Percentiles rank a stretch among this genome's conserved stretches.
Evolutionary conservation across 2,113 vertebrate genomes (phyloP).

Genomic region (Malurus elegans): DNA sequence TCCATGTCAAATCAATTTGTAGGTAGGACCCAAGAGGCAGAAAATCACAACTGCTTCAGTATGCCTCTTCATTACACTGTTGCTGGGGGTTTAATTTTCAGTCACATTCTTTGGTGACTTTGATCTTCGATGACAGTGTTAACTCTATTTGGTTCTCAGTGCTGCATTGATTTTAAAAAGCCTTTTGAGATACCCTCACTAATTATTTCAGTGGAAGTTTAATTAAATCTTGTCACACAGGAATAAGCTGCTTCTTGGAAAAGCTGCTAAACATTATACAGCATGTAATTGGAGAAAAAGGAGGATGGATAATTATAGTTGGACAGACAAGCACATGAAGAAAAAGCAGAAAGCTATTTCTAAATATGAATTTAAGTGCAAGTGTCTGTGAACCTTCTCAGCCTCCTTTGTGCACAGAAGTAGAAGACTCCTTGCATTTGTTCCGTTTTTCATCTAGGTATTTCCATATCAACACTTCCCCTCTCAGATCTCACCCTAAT

Average conservation of each 20-base stretch:
- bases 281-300: constrained; percentile 31
- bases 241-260: constrained; percentile 67
- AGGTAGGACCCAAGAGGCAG: constrained; percentile 69
- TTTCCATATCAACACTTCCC: not conserved
- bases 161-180: constrained; percentile 69
- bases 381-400: not conserved
- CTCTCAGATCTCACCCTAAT: not conserved
- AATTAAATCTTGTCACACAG: constrained; percentile 81
- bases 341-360: constrained; percentile 1
- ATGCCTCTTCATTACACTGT: constrained; percentile 53
- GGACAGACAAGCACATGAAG: constrained; percentile 1
- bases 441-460: not conserved
- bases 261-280: constrained; percentile 56
- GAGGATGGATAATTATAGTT: not conserved
- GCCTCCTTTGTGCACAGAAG: not conserved
- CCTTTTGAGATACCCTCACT: constrained; percentile 74
- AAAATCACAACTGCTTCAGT: constrained; percentile 60
- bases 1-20: constrained; percentile 80
- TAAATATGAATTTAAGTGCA: not conserved
- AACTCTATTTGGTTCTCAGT: constrained; percentile 77
- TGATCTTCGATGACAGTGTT: constrained; percentile 81
- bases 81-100: constrained; percentile 70
- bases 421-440: not conserved
- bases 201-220: constrained; percentile 82
- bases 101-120: constrained; percentile 70